Evolutionary conservation across 1,140 invertebrate genomes (phyloP).

Genomic region (Hyphantria cunea): DNA sequence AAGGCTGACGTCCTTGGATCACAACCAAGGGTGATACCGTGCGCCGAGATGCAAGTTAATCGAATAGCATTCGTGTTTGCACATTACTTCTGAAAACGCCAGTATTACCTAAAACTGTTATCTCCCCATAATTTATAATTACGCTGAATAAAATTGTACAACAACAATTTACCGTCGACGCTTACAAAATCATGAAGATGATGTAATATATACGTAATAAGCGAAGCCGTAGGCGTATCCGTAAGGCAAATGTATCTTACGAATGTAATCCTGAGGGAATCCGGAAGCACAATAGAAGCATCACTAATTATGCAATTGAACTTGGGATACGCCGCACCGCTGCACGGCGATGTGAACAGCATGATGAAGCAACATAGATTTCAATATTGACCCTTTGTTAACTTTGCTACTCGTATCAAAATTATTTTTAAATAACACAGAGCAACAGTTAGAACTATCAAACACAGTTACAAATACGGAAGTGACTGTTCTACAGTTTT

Average conservation of each 20-base stretch:
- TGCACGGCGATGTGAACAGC: constrained; percentile 11
- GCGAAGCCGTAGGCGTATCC: constrained; percentile 5
- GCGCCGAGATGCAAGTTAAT: constrained; percentile 16
- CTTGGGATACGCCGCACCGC: constrained; percentile 47
- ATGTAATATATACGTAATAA: constrained; percentile 10
- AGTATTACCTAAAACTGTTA: constrained; percentile 20
- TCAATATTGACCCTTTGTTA: constrained; percentile 12
- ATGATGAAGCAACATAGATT: constrained; percentile 18
- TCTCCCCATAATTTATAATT: constrained; percentile 14
- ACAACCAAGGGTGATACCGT: constrained; percentile 9
- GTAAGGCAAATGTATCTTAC: constrained; percentile 22
- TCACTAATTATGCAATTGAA: constrained; percentile 68
- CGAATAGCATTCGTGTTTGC: constrained; percentile 17
- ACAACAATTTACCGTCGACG: constrained; percentile 17
- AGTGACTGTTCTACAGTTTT: too few relatives aligned
- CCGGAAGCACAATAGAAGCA: constrained; percentile 56
- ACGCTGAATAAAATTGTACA: constrained; percentile 14
- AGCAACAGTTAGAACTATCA: too few relatives aligned
- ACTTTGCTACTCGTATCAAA: constrained; percentile 1
- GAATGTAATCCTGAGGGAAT: constrained; percentile 59
- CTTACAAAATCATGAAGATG: constrained; percentile 9
- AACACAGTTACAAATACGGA: too few relatives aligned
- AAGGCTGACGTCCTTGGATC: constrained; percentile 12
- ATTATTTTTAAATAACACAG: not conserved
- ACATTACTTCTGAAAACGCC: constrained; percentile 30